Evolutionary conservation across 2,888 invertebrate species (phyloP), one percentile per base, ranked within the genome.

Genomic region (Vannuccia rotundouncinata): DNA sequence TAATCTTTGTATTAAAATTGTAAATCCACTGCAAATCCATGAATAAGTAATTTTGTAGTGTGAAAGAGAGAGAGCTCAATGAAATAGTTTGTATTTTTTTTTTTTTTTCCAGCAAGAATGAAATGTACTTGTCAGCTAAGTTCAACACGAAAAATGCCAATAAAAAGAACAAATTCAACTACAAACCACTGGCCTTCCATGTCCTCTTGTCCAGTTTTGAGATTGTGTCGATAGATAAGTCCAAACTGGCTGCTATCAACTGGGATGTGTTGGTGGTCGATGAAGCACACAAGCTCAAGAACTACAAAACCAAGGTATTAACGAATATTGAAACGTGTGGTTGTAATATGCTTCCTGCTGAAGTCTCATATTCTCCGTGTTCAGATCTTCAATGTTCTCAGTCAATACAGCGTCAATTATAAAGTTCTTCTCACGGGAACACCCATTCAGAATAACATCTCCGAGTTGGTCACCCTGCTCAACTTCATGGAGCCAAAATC

Each of bases 181-280:
- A 77, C 74, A 81, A 74, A 60, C 81, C 82, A 5, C 5, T 45
- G 10, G 83, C 84, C 81, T 99, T 99, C 88, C 96, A 99, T 85
- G 99, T 99, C 0, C 90, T 99, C 29, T 90, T 99, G 0, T 99
- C 99, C 0, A 97, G 97, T 79, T 99, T 99, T 86, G 99, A 99
- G 89, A 90, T 99, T 85, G 91, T 99, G 84, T 95, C 95, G 0
- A 96, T 99, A 85, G 99, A 99, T 89, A 92, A 94, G 0, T 93
- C 97, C 0, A 95, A 95, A 84, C 90, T 99, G 76, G 95, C 96
- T 0, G 97, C 96, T 0, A 95, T 99, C 82, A 96, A 98, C 84
- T 99, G 99, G 99, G 94, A 95, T 0, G 95, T 96, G 0, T 90
- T 99, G 13, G 97, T 99, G 0, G 98, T 99, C 0, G 99, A 99